phyloP scores from a whole-genome alignment of 2,888 invertebrate species.

The Steinernema carpocapsae region DNA sequence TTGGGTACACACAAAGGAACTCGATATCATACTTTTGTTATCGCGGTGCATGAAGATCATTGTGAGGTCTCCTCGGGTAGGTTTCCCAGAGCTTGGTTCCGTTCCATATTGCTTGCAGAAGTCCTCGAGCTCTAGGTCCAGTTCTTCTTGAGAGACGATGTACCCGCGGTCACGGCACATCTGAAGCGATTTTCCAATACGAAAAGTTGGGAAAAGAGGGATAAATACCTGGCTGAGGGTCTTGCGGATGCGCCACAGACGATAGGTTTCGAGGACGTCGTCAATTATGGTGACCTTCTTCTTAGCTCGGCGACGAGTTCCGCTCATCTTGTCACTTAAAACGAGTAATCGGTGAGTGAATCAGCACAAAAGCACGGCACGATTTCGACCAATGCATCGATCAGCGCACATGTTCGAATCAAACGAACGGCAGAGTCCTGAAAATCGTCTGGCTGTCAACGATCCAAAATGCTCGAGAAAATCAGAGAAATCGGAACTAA shows the following conservation, averaged over 20 bases:
- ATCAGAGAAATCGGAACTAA: too few relatives aligned
- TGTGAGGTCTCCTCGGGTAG: slow-evolving; percentile 89
- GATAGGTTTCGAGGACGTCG: slow-evolving; percentile 97
- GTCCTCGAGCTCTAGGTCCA: slow-evolving; percentile 96
- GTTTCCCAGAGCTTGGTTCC: slow-evolving; percentile 78
- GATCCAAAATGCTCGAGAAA: too few relatives aligned
- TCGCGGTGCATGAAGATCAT: slow-evolving; percentile 98
- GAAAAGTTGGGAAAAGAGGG: too few relatives aligned
- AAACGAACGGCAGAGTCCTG: too few relatives aligned
- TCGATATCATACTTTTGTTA: slow-evolving; percentile 74
- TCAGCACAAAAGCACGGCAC: too few relatives aligned
- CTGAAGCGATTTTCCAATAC: slow-evolving; percentile 73
- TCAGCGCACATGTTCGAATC: too few relatives aligned
- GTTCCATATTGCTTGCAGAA: slow-evolving; percentile 89
- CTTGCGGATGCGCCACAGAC: slow-evolving; percentile 95
- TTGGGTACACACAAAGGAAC: too few relatives aligned
- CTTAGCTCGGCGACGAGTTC: too few relatives aligned
- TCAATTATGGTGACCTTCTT: slow-evolving; percentile 74
- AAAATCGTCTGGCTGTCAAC: too few relatives aligned
- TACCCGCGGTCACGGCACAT: slow-evolving; percentile 97
- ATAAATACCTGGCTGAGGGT: slow-evolving; percentile 88
- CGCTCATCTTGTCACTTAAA: too few relatives aligned
- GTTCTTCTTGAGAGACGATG: slow-evolving; percentile 96
- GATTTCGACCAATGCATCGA: too few relatives aligned
- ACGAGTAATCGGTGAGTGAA: too few relatives aligned